Evolutionary conservation across 2,888 invertebrate genomes (phyloP).

Genomic region (Perithous albicinctus): DNA sequence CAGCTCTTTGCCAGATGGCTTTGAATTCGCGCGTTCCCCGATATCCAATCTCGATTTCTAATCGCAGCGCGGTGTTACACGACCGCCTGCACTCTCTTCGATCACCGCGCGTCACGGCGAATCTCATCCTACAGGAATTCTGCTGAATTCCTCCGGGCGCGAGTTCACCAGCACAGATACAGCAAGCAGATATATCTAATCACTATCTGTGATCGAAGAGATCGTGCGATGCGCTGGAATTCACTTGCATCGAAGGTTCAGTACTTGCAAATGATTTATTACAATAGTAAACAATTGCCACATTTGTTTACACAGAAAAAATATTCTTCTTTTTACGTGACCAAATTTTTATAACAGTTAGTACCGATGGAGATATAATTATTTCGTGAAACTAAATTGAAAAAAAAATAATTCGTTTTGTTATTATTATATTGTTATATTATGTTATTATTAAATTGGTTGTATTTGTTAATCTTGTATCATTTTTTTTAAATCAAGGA

Average conservation of each 20-base stretch:
- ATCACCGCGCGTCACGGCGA: slow-evolving; percentile 22
- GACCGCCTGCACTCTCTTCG: slow-evolving; percentile 61
- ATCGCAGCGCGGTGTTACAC: slow-evolving; percentile 62
- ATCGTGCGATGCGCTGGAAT: not conserved
- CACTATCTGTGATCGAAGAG: not conserved
- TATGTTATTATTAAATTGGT: too few species aligned
- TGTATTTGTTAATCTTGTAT: too few species aligned
- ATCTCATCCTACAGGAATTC: slow-evolving; percentile 15
- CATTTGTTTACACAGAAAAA: not conserved
- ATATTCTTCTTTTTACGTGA: too few species aligned
- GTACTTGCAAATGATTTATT: not conserved
- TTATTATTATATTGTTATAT: not conserved
- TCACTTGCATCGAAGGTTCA: not conserved
- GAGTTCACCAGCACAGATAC: not conserved
- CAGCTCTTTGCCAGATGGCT: slow-evolving; percentile 53
- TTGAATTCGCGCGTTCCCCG: slow-evolving; percentile 55
- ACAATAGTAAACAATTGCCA: not conserved
- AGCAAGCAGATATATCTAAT: not conserved
- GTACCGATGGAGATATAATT: not conserved
- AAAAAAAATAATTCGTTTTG: not conserved
- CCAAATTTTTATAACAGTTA: not conserved
- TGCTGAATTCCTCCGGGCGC: slow-evolving; percentile 14
- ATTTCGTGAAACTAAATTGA: not conserved
- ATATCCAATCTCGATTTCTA: slow-evolving; percentile 55
- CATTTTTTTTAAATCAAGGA: too few species aligned